Base-by-base conservation (phyloP, 2,797 vertebrate species). In the Thunnus albacares region DNA sequence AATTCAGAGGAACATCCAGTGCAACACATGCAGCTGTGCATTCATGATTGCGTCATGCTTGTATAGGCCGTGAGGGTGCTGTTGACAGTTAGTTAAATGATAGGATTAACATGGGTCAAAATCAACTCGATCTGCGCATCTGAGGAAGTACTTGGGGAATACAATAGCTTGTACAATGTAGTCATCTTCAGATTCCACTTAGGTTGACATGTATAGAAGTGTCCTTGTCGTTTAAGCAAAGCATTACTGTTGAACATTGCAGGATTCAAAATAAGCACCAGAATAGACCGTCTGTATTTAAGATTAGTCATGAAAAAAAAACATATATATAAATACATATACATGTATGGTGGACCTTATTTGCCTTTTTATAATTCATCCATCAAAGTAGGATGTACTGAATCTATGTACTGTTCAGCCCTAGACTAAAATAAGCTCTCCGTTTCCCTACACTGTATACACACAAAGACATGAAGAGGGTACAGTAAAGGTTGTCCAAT, bases 31-130 rank as follows among this genome's bases (percentile, higher is more conserved):
- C 49, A 78, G 71, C 26, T 20, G 28, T 57, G 67, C 26, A 56
- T 76, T 30, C 55, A 47, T 52, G 69, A 47, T 22, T 74, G 67
- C 22, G 26, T 63, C 62, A 67, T 26, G 72, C 20, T 38, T 63
- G 24, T 7, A 14, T 22, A 26, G 41, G 18, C 41, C 59, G 45
- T n/a, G 43, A 9, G 24, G 28, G 47, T 59, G 69, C 60, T 57
- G 17, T 74, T 26, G 64, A 72, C 66, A 67, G 79, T 63, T 64
- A 73, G 63, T 28, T 59, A 22, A 79, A 51, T 24, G 63, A 70
- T 8, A 3, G 5, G 7, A 62, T 55, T 38, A 71, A 67, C 26
- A 60, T 14, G 38, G 65, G 38, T 41, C 22, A 49, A 51, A 52
- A 59, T 62, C 47, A 66, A 43, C 47, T 52, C 77, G 61, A 61